phyloP scores from a whole-genome alignment of 2,113 vertebrate species.

The Macquaria australasica region DNA sequence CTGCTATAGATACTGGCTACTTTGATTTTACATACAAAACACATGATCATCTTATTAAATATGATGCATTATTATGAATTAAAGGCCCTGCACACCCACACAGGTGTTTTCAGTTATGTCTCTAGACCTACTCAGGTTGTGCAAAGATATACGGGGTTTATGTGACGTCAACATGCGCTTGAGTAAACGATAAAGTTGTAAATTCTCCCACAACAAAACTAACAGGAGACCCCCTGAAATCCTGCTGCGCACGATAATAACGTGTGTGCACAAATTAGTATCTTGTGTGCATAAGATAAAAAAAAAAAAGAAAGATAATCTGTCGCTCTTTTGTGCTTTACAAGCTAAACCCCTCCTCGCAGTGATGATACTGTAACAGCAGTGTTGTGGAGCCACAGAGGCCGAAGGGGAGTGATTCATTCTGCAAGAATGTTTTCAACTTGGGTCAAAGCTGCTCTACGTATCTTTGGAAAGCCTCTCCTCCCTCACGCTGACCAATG shows the following conservation, averaged over 20 bases:
- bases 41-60: not conserved
- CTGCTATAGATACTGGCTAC: not conserved
- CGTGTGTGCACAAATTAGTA: not conserved
- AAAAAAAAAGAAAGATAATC: not conserved
- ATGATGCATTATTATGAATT: not conserved
- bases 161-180: too few species aligned
- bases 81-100: not conserved
- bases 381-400: slow-evolving; percentile 39
- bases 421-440: slow-evolving; percentile 68
- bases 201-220: not conserved
- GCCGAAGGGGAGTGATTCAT: slow-evolving; percentile 69
- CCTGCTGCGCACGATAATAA: not conserved
- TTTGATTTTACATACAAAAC: not conserved
- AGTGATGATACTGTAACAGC: slow-evolving; percentile 23
- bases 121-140: not conserved
- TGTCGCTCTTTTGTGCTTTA: not conserved
- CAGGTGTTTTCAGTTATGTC: not conserved
- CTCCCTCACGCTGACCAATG: slow-evolving; percentile 35
- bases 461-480: slow-evolving; percentile 43
- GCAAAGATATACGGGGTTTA: too few species aligned
- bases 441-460: slow-evolving; percentile 32
- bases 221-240: not conserved
- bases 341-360: not conserved
- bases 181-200: not conserved
- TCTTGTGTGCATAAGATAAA: not conserved